phyloP scores from a whole-genome alignment of 2,797 vertebrate genomes.

The Coilia nasus region DNA sequence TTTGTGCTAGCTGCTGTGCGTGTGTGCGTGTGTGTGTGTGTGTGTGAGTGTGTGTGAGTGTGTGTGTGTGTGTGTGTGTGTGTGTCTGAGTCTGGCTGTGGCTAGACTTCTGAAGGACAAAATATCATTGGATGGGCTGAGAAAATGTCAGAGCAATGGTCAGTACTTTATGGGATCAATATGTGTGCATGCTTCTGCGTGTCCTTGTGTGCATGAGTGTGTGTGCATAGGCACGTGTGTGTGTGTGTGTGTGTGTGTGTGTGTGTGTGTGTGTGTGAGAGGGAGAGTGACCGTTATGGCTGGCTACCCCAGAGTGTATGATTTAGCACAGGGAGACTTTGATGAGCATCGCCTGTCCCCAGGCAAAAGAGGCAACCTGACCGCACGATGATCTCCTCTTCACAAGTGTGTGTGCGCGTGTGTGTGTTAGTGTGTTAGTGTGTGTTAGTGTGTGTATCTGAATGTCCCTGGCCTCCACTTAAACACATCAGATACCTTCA shows the following conservation, averaged over 20 bases:
- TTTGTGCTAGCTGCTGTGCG: too few relatives aligned
- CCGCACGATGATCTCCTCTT: slow-evolving; percentile 15
- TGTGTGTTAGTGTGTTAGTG: neutral
- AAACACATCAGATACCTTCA: slow-evolving; percentile 7
- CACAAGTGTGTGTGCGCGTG: neutral
- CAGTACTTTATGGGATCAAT: slow-evolving; percentile 21
- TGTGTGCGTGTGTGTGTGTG: too few relatives aligned
- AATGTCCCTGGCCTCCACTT: neutral
- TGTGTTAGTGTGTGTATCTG: neutral
- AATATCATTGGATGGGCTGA: slow-evolving; percentile 9
- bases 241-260: slow-evolving; percentile 5
- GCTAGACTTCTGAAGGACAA: neutral
- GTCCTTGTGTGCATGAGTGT: neutral
- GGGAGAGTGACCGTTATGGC: slow-evolving; percentile 19
- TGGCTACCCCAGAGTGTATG: slow-evolving; percentile 23
- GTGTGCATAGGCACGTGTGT: neutral
- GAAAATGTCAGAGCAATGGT: neutral
- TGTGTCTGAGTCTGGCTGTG: neutral
- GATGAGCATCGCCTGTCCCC: slow-evolving; percentile 18
- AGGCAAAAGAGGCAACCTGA: slow-evolving; percentile 18
- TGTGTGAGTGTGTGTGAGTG: neutral
- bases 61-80: neutral
- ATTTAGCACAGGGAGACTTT: slow-evolving; percentile 16
- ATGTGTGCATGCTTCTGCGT: neutral
- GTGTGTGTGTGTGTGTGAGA: neutral